Base-by-base conservation (phyloP, 2,797 vertebrate genomes). In the Megalops cyprinoides region DNA sequence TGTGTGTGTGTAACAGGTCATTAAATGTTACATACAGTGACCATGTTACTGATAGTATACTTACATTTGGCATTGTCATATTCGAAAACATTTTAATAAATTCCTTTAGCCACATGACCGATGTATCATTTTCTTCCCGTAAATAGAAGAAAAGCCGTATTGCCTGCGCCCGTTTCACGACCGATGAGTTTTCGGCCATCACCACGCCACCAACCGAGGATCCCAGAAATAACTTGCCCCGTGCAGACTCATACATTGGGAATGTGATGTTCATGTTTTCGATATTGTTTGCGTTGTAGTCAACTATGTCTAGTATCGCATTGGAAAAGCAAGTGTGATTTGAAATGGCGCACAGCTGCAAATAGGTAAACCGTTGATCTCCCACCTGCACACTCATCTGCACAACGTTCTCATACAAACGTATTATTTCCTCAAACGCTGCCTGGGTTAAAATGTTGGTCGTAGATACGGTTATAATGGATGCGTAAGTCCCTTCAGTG, bases 101-200 rank as follows among this genome's bases (percentile, higher is more conserved):
- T 48, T 73, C 83, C 67, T 89, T 71, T 82, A 95, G 79, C 93
- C 93, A 95, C 23, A 82, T 74, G 2, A 91, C 83, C 58, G 73
- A 84, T 83, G 84, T 82, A 51, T 82, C 55, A 49, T 87, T 82
- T 39, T 73, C 49, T 15, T 91, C 83, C 25, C 15, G 74, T 81
- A 94, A 87, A 81, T 91, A 92, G 82, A 94, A 95, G 80, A 83
- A 46, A 6, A 94, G 87, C 83, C 89, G 89, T n/a, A 94, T 79
- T 76, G 94, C 94, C 84, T 89, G 42, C 14, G 92, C 92, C 25
- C 85, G 88, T 90, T 84, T 25, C 85, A 93, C 79, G 14, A 71
- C 23, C 25, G 84, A 84, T 49, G 80, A 84, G 18, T 82, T 51
- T 0, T 39, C 7, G 0, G 80, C 46, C 14, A 90, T 3, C 39